Base-by-base conservation (phyloP, 2,888 invertebrate species). In the Lasius fuliginosus region DNA sequence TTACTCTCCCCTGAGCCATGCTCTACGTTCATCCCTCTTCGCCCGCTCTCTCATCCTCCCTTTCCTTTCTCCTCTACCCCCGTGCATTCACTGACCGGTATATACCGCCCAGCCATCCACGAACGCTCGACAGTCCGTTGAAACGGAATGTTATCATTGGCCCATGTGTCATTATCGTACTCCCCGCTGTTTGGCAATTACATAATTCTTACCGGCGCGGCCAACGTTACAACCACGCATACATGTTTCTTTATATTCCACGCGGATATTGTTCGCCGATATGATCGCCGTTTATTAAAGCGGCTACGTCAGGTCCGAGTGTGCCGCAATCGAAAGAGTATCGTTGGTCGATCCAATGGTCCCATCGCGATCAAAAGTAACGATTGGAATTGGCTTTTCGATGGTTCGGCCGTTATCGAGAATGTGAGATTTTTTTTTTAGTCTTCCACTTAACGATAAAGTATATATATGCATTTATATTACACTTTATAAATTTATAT, bases 91-190 rank as follows among this genome's bases (percentile, higher is more conserved):
- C 60, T 33, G 60, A 81, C 73, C 58, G 58, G 83, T 71, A 67
- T 82, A 46, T 84, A 73, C 81, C 62, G 18, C 18, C 53, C 69
- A 73, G 79, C 85, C 82, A 76, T 83, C 77, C 86, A 79, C 83
- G 69, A 86, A 83, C 75, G 84, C 86, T 86, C 86, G 84, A 86
- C 85, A 85, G 85, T 89, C 86, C 85, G 88, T 83, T 89, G 88
- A 89, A 91, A 90, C 88, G 91, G 91, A 93, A 93, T 90, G 92
- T 91, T 92, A 93, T 93, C 93, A 90, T 89, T 88, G 90, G 83
- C 68, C 91, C 85, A 91, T 92, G 86, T 89, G 89, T 93, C 92
- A 92, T 94, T 92, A 92, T 91, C 88, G 91, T 88, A 69, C 85
- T 83, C 88, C n/a, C 75, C 83, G 87, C 83, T 76, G 87, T 85